Evolutionary conservation across 2,888 invertebrate genomes (phyloP), one percentile per base, ranked within the genome.

Genomic region (Sinhomidia bicolor): DNA sequence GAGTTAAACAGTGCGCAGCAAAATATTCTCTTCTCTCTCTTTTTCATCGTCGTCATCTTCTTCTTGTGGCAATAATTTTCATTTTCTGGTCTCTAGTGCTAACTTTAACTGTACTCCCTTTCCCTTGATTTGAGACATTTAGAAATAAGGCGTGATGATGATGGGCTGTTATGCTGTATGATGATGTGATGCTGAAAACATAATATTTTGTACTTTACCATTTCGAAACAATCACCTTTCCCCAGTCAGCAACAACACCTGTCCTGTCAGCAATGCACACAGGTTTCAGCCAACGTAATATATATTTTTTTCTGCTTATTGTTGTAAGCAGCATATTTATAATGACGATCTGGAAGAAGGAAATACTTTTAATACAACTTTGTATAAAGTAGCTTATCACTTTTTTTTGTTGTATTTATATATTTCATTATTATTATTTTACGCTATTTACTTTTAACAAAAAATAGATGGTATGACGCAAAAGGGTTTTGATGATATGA

Each of bases 91-190:
- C 57, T 36, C 17, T 32, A n/a, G 47, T 47, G 51, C 26, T 47
- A 51, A 51, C 51, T 23, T 51, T 76, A 76, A 76, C 54, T 78
- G 78, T 57, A 57, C 78, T 57, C 57, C 41, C 54, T 32, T 51
- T 65, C 32, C 74, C 36, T 76, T 76, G 32, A 32, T 78, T 57
- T 78, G 78, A 57, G 54, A 74, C 74, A 78, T 78, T 78, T 57
- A 78, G 78, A 78, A 78, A 78, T 54, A 78, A 78, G 78, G 57
- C 78, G 78, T 78, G 57, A 57, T 74, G 57, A 57, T 74, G 23
- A 26, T 74, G 29, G 47, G 32, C 12, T 47, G 26, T n/a, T n/a
- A n/a, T n/a, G n/a, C n/a, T n/a, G n/a, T n/a, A n/a, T n/a, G n/a
- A n/a, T n/a, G n/a, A n/a, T 29, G 71, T 71, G 71, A 6, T 4